Evolutionary conservation across 2,888 invertebrate genomes (phyloP).

Genomic region (Orthosia gracilis): DNA sequence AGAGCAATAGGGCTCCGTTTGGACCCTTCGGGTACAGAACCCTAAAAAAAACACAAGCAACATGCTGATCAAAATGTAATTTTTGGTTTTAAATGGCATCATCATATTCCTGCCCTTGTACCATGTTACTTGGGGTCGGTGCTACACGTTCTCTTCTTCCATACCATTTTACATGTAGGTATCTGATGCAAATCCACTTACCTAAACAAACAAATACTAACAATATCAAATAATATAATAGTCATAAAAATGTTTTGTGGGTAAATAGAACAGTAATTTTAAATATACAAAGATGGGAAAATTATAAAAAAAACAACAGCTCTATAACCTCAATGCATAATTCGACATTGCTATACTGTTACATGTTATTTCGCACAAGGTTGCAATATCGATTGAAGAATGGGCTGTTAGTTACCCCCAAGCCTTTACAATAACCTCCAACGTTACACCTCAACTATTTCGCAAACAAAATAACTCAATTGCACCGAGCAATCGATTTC

Average conservation of each 20-base stretch:
- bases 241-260: too few species aligned
- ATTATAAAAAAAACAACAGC: constrained; percentile 13
- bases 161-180: too few species aligned
- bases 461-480: constrained; percentile 39
- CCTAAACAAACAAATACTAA: too few species aligned
- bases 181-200: neutral
- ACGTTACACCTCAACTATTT: constrained; percentile 30
- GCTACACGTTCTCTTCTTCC: too few species aligned
- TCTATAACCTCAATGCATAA: constrained; percentile 61
- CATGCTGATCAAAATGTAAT: neutral
- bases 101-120: too few species aligned
- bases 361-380: constrained; percentile 75
- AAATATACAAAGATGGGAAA: constrained; percentile 2
- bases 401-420: constrained; percentile 44
- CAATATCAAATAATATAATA: too few species aligned
- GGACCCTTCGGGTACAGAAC: too few species aligned
- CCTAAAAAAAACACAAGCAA: neutral
- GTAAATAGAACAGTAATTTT: constrained; percentile 11
- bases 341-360: constrained; percentile 66
- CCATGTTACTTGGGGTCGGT: too few species aligned
- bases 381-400: constrained; percentile 80
- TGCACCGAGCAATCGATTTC: constrained; percentile 44
- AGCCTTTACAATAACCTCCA: constrained; percentile 58
- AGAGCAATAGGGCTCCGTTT: too few species aligned
- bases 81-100: too few species aligned